phyloP scores from a whole-genome alignment of 2,797 vertebrate genomes.

The Liparis tanakae region DNA sequence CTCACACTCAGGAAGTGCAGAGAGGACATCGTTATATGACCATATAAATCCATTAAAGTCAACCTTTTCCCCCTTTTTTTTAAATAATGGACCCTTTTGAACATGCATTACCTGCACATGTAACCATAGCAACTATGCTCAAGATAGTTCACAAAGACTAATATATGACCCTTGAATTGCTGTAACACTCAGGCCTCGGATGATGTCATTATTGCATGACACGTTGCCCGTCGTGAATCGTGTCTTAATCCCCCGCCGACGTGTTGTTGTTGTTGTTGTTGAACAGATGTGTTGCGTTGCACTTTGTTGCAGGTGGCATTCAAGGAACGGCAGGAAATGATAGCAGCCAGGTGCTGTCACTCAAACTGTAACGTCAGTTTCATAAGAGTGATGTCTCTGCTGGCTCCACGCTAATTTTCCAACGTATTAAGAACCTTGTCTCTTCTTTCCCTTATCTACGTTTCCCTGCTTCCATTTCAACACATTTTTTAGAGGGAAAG shows the following conservation, averaged over 20 bases:
- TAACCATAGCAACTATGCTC: not conserved
- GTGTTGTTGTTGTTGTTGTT: too few relatives aligned
- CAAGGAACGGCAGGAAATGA: conserved; percentile 13
- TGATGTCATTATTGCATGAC: not conserved
- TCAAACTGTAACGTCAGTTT: conserved; percentile 22
- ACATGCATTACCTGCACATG: not conserved
- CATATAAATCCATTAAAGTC: conserved; percentile 1
- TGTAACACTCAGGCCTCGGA: not conserved
- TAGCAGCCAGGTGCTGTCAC: not conserved
- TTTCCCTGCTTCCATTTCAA: not conserved
- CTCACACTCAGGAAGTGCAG: conserved; percentile 20
- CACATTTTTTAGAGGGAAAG: not conserved
- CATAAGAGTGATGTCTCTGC: not conserved
- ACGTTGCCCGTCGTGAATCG: not conserved
- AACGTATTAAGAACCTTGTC: not conserved
- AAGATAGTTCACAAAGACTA: not conserved
- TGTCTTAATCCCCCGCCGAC: too few relatives aligned
- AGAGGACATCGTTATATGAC: conserved; percentile 24
- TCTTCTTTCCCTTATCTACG: too few relatives aligned
- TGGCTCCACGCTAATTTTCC: not conserved
- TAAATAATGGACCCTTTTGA: not conserved
- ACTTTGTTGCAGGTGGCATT: not conserved
- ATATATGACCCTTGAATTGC: not conserved
- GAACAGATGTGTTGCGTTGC: not conserved
- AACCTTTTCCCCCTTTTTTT: not conserved